Percentiles rank a stretch among this genome's conserved stretches.
Conservation (phyloP, 2,888 invertebrate species). For the Tridacna crocea region DNA sequence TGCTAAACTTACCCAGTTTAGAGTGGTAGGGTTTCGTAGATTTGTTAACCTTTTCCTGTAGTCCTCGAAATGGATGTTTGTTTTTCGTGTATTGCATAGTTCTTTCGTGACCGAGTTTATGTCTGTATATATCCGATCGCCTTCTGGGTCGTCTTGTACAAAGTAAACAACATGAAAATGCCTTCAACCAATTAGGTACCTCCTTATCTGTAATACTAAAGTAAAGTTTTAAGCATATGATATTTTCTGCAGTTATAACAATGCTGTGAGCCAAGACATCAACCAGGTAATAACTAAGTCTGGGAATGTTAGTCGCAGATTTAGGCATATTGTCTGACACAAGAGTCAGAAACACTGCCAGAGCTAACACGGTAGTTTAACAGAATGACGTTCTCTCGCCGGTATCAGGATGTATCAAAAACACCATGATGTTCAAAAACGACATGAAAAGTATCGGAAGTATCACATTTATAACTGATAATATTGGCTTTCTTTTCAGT, state of each 20-base stretch:
- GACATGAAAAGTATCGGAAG: slow-evolving; percentile 3
- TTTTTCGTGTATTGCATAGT: background rate
- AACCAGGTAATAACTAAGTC: slow-evolving; percentile 4
- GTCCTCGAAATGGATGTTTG: too few relatives aligned
- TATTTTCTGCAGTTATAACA: background rate
- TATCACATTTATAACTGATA: background rate
- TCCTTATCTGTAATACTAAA: background rate
- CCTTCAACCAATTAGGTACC: background rate
- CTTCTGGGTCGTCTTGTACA: background rate
- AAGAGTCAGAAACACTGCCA: slow-evolving; percentile 9
- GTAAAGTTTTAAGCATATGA: slow-evolving; percentile 3
- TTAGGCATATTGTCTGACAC: slow-evolving; percentile 11
- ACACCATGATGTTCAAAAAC: slow-evolving; percentile 6
- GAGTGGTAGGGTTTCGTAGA: too few relatives aligned
- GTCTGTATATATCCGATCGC: background rate
- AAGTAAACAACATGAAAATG: background rate
- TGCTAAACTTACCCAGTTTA: too few relatives aligned
- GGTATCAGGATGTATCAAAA: slow-evolving; percentile 1
- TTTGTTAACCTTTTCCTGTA: too few relatives aligned
- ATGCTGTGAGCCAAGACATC: background rate
- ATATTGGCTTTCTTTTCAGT: slow-evolving; percentile 1
- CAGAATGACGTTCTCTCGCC: slow-evolving; percentile 11
- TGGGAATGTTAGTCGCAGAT: slow-evolving; percentile 6
- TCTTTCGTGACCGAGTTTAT: background rate
- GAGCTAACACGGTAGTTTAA: background rate